A percentile compares a stretch with the other conserved stretches of the same genome.
These are phyloP conservation scores for Netelia virgata DNA, from an alignment of 2,888 invertebrate genomes.

Conservation along the genomic window DNA sequence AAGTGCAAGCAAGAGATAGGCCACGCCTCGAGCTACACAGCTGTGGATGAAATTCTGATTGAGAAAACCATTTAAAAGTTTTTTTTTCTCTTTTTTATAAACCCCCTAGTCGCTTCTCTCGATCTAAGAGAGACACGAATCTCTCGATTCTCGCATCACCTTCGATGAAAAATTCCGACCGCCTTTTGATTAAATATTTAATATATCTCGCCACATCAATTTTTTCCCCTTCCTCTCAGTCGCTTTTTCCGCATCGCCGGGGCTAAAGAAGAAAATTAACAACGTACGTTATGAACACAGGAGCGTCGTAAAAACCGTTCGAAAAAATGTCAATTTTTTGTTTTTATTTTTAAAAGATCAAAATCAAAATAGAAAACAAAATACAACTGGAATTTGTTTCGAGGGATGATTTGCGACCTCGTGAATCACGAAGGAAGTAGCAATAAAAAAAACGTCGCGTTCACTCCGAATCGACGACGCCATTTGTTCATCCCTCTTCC, in stretches of 20 bases:
- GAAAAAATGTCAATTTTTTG: slow-evolving; percentile 38
- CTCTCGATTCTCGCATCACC: slow-evolving; percentile 24
- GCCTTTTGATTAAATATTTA: slow-evolving; percentile 58
- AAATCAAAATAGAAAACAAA: neutral
- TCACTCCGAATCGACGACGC: neutral
- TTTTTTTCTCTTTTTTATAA: slow-evolving; percentile 36
- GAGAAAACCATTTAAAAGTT: slow-evolving; percentile 70
- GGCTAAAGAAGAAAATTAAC: neutral
- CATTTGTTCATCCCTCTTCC: neutral
- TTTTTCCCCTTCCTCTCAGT: slow-evolving; percentile 25
- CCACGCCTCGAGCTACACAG: slow-evolving; percentile 27
- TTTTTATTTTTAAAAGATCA: neutral
- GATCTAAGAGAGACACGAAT: slow-evolving; percentile 42
- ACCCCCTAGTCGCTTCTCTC: neutral
- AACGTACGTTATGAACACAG: slow-evolving; percentile 16
- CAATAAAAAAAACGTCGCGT: neutral
- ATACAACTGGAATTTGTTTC: neutral
- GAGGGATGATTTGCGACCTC: neutral
- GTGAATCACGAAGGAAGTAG: no score
- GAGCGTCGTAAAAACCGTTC: neutral
- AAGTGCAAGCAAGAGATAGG: slow-evolving; percentile 25
- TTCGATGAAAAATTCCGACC: slow-evolving; percentile 41
- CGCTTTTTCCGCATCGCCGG: neutral
- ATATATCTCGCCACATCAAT: slow-evolving; percentile 32
- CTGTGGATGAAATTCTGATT: slow-evolving; percentile 59